Evolutionary conservation across 1,140 invertebrate genomes (phyloP).

Genomic region (Drosophila arawakana): DNA sequence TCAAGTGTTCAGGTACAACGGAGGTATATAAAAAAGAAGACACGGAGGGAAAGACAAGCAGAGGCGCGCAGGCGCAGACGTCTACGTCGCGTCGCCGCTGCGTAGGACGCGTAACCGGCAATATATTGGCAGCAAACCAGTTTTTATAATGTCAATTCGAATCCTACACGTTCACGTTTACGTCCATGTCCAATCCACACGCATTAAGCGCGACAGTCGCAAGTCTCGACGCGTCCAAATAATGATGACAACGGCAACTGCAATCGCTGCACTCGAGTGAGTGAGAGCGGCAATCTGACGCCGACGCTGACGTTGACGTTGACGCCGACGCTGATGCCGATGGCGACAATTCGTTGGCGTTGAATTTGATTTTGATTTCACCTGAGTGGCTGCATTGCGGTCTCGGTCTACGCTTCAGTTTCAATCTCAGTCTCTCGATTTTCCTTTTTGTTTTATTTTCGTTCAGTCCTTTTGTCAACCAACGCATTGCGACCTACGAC

Average conservation of each 20-base stretch:
- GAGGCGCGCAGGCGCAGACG: neutral
- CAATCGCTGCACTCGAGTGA: neutral
- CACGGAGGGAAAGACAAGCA: neutral
- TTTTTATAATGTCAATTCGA: conserved; percentile 82
- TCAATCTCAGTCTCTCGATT: conserved; percentile 3
- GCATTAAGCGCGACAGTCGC: conserved; percentile 81
- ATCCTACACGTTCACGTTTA: conserved; percentile 71
- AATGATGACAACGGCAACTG: conserved; percentile 55
- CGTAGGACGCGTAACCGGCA: conserved; percentile 62
- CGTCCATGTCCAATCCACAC: conserved; percentile 76
- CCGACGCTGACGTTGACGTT: conserved; percentile 18
- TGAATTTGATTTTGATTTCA: conserved; percentile 84
- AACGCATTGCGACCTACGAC: conserved; percentile 69
- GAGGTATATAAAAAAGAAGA: neutral
- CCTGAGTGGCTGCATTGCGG: conserved; percentile 63
- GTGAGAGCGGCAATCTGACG: conserved; percentile 8
- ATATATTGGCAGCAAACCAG: conserved; percentile 77
- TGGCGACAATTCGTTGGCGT: conserved; percentile 65
- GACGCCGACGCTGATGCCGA: conserved; percentile 28
- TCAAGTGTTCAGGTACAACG: conserved; percentile 73
- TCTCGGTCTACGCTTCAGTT: no score
- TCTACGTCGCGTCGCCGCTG: conserved; percentile 30
- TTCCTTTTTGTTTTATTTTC: conserved; percentile 20
- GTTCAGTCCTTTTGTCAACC: conserved; percentile 65
- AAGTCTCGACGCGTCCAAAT: conserved; percentile 72